These are phyloP conservation scores for Hirtodrosophila trivittata DNA, from an alignment of 2,888 invertebrate species.

Conservation along the genomic window DNA sequence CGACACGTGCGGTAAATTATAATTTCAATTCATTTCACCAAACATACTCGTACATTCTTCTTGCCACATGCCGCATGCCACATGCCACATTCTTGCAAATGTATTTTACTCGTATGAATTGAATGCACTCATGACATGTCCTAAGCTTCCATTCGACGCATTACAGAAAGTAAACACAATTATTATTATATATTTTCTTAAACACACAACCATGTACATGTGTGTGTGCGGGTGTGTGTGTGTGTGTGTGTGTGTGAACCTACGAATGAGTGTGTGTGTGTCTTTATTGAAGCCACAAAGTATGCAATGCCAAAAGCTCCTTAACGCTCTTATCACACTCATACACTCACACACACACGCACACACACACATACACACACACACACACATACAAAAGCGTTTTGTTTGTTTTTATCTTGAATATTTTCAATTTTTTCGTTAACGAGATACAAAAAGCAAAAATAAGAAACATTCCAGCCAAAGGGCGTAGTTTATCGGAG, in stretches of 20 bases:
- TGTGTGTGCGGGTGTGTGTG: slow-evolving; percentile 1
- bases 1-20: too few relatives aligned
- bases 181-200: slow-evolving; percentile 56
- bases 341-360: slow-evolving; percentile 18
- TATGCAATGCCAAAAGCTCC: slow-evolving; percentile 54
- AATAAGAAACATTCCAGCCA: slow-evolving; percentile 11
- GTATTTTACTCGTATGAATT: slow-evolving; percentile 36
- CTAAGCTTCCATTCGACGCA: slow-evolving; percentile 64
- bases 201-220: slow-evolving; percentile 6
- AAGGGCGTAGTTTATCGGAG: not conserved
- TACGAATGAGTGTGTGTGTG: slow-evolving; percentile 4
- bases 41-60: too few relatives aligned
- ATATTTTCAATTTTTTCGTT: slow-evolving; percentile 43
- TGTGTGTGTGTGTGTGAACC: slow-evolving; percentile 8
- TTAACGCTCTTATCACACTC: slow-evolving; percentile 59
- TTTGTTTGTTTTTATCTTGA: slow-evolving; percentile 59
- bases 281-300: slow-evolving; percentile 58
- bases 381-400: slow-evolving; percentile 11
- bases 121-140: slow-evolving; percentile 19
- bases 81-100: slow-evolving; percentile 7
- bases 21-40: too few relatives aligned
- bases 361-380: slow-evolving; percentile 19
- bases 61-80: not conserved
- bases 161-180: slow-evolving; percentile 75
- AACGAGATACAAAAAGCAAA: slow-evolving; percentile 61